Evolutionary conservation across 2,113 vertebrate species (phyloP), one percentile per base, ranked within the genome.

Genomic region (Takifugu bimaculatus): DNA sequence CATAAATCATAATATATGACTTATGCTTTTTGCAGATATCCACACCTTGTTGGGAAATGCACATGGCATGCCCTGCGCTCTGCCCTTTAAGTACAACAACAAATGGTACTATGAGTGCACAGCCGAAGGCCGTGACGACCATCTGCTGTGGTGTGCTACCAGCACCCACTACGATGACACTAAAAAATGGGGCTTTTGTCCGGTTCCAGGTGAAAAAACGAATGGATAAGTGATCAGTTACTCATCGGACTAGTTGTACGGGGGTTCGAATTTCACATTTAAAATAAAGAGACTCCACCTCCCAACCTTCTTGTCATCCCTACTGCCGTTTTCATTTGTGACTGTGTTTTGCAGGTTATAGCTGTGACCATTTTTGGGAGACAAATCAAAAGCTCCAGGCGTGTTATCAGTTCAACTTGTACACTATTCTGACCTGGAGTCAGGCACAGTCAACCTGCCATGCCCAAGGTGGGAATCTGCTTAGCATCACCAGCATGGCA

Each of bases 321-420:
- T 50, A 2, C 48, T 50, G 10, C 9, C 4, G 13, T 63, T 49
- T 26, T 47, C 54, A 47, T 43, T 25, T 1, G 1, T 57, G 25
- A 5, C 5, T 72, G 63, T 13, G 6, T 53, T 20, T 66, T 27
- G 12, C 25, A 93, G 92, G 88, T 44, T 77, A 75, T 1, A 87
- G 82, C 52, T 98, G 95, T 20, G 90, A 91, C 0, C 25, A 51
- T 4, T 83, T 95, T 62, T 99, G 96, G 96, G 87, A 95, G 78
- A 91, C 89, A 49, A 91, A 91, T 75, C 75, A 81, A 1, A 72
- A 81, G 43, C 90, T 92, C 1, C 72, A 55, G 0, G 48, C 92
- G 2, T 99, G 95, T 70, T 99, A 98, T 84, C 95, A 98, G 82
- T 93, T 98, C 85, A 97, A 96, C 85, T 67, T 94, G 12, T 83